Evolutionary conservation across 2,113 vertebrate species (phyloP).

Genomic region (Mellivora capensis): DNA sequence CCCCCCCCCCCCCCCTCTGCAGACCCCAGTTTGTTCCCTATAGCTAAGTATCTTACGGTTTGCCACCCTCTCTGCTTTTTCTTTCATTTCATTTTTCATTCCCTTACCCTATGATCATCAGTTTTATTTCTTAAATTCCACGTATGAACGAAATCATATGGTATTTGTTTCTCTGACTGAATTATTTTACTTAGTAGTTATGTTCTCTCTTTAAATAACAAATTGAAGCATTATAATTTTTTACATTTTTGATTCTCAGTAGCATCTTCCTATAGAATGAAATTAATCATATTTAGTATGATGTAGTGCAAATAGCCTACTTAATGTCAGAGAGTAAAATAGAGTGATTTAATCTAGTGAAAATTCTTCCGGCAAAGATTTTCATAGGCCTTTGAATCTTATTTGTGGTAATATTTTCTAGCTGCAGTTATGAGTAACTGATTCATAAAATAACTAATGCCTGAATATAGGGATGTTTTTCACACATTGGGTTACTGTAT

Average conservation of each 20-base stretch:
- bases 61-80: neutral
- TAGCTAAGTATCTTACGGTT: neutral
- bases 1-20: too few relatives aligned
- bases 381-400: neutral
- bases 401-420: neutral
- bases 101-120: neutral
- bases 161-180: neutral
- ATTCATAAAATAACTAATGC: neutral
- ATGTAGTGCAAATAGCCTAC: neutral
- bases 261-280: neutral
- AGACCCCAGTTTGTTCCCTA: neutral
- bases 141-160: neutral
- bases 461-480: neutral
- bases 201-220: neutral
- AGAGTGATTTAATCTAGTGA: neutral
- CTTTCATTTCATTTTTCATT: neutral
- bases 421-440: neutral
- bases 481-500: neutral
- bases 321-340: neutral
- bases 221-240: neutral
- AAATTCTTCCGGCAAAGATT: neutral
- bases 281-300: neutral
- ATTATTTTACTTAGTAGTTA: neutral
- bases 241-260: neutral
- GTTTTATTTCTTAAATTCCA: neutral